Conservation (phyloP, 2,888 invertebrate species). For the Conus canariensis region DNA sequence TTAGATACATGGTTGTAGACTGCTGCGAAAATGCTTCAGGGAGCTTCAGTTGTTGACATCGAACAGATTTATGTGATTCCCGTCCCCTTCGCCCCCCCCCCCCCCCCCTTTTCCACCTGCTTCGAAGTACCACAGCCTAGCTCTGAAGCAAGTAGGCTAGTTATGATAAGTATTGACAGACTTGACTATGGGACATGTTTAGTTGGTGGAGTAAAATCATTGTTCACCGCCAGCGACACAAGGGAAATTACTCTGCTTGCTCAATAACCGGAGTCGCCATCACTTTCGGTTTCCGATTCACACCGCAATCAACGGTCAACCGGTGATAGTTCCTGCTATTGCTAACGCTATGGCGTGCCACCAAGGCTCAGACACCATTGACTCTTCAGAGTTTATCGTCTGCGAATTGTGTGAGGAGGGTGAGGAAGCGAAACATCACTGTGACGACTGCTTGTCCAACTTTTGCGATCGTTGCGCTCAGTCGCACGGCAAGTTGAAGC, state of each 20-base stretch:
- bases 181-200: too few relatives aligned
- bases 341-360: neutral
- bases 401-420: slow-evolving; percentile 24
- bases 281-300: slow-evolving; percentile 30
- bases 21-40: too few relatives aligned
- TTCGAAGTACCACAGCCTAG: too few relatives aligned
- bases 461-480: slow-evolving; percentile 37
- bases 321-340: neutral
- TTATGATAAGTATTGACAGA: too few relatives aligned
- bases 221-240: neutral
- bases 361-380: neutral
- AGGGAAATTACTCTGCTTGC: slow-evolving; percentile 2
- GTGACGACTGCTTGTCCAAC: slow-evolving; percentile 35
- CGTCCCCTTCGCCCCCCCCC: too few relatives aligned
- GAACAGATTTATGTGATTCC: too few relatives aligned
- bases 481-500: neutral
- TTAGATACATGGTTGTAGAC: too few relatives aligned
- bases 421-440: slow-evolving; percentile 21
- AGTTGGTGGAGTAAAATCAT: too few relatives aligned
- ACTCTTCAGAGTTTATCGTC: neutral
- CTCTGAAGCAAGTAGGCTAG: too few relatives aligned
- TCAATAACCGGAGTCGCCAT: neutral
- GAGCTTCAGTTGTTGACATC: too few relatives aligned
- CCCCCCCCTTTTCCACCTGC: too few relatives aligned
- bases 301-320: neutral